Evolutionary conservation across 2,888 invertebrate genomes (phyloP).

Genomic region (Ochropleura leucogaster): DNA sequence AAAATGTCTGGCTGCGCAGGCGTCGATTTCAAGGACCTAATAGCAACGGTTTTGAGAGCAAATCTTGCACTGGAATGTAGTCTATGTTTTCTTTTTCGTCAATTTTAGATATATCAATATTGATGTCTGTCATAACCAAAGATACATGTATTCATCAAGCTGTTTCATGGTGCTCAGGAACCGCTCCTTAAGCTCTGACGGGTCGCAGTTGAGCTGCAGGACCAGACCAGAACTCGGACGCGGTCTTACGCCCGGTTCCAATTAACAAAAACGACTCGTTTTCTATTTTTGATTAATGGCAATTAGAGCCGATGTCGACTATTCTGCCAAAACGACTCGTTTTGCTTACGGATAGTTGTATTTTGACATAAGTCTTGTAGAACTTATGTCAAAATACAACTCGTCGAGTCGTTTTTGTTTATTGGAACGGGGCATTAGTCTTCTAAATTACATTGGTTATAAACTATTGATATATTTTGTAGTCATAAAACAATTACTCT

Average conservation of each 20-base stretch:
- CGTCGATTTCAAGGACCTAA: constrained; percentile 4
- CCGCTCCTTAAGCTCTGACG: constrained; percentile 80
- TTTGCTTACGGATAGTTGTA: too few species aligned
- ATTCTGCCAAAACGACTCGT: too few species aligned
- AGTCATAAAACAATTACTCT: background rate
- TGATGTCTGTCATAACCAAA: constrained; percentile 86
- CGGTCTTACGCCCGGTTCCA: too few species aligned
- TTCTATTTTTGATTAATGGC: too few species aligned
- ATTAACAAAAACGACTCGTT: too few species aligned
- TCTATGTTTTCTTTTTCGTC: constrained; percentile 77
- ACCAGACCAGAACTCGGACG: constrained; percentile 67
- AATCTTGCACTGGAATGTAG: constrained; percentile 79
- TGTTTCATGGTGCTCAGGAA: constrained; percentile 83
- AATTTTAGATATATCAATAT: constrained; percentile 78
- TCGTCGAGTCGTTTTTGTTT: too few species aligned
- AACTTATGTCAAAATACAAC: too few species aligned
- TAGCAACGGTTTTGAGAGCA: constrained; percentile 53
- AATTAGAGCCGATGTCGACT: too few species aligned
- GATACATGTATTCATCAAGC: constrained; percentile 84
- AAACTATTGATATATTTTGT: constrained; percentile 9
- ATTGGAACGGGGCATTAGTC: too few species aligned
- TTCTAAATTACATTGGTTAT: background rate
- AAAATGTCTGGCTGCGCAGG: too few species aligned
- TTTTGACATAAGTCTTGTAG: too few species aligned
- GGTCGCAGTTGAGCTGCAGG: constrained; percentile 83